A percentile compares a stretch with the other conserved stretches of the same genome.
These are phyloP conservation scores for Pegoplata infirma DNA, from an alignment of 2,888 invertebrate genomes.

Conservation along the genomic window DNA sequence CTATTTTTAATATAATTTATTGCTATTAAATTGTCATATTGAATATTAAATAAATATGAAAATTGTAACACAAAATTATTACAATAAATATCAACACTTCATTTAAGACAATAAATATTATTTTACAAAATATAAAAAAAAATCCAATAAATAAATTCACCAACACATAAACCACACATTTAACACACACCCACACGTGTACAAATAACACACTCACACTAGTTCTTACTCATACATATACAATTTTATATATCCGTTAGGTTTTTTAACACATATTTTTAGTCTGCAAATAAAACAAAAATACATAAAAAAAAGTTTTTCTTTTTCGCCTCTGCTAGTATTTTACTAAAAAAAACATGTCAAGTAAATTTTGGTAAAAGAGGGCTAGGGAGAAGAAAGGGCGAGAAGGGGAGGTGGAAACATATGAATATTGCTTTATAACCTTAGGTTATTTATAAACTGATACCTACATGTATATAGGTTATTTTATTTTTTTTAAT, in stretches of 20 bases:
- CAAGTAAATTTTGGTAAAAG: slow-evolving; percentile 36
- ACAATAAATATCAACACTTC: slow-evolving; percentile 57
- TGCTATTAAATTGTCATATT: slow-evolving; percentile 38
- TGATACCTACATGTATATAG: slow-evolving; percentile 9
- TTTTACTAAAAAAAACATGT: slow-evolving; percentile 12
- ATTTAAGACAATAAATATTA: slow-evolving; percentile 54
- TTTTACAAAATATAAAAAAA: not conserved
- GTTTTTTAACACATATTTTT: slow-evolving; percentile 17
- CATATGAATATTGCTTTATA: slow-evolving; percentile 17
- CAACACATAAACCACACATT: no score
- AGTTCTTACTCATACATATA: no score
- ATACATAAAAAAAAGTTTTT: slow-evolving; percentile 19
- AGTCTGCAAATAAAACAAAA: not conserved
- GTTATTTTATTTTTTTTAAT: no score
- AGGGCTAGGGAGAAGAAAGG: not conserved
- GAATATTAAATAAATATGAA: slow-evolving; percentile 17
- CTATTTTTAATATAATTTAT: no score
- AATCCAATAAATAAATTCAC: no score
- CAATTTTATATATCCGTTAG: no score
- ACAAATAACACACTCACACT: no score
- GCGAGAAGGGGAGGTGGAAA: no score
- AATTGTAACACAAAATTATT: not conserved
- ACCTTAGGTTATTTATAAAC: slow-evolving; percentile 31
- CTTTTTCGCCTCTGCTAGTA: not conserved
- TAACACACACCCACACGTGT: no score